A percentile compares a stretch with the other conserved stretches of the same genome.
phyloP scores from a whole-genome alignment of 2,797 vertebrate species.

The Sarcoramphus papa region DNA sequence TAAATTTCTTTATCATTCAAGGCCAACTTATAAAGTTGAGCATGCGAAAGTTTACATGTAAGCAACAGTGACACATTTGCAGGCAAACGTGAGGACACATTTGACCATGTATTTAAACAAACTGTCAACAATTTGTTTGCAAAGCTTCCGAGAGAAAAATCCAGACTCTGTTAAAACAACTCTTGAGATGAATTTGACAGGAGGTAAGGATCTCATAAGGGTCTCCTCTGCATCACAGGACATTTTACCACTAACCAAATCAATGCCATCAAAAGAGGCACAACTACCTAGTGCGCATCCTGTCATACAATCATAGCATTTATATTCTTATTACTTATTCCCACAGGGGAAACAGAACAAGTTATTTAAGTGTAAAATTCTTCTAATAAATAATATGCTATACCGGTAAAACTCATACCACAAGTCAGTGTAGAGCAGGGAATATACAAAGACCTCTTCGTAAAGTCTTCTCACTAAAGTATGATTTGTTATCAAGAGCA shows the following conservation, averaged over 20 bases:
- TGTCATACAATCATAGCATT: neutral
- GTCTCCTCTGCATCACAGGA: neutral
- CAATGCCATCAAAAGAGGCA: neutral
- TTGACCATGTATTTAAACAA: neutral
- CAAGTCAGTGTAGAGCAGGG: neutral
- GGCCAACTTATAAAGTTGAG: conserved; percentile 31
- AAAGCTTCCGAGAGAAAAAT: neutral
- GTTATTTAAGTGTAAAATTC: neutral
- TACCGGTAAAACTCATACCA: neutral
- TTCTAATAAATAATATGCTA: neutral
- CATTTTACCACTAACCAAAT: neutral
- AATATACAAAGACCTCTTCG: neutral
- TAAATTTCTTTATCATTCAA: neutral
- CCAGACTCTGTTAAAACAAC: neutral
- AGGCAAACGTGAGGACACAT: neutral
- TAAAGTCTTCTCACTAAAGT: neutral
- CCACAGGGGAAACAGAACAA: neutral
- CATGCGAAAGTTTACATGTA: neutral
- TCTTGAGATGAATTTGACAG: neutral
- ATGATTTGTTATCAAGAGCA: neutral
- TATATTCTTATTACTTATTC: neutral
- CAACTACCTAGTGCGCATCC: neutral
- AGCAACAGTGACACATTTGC: neutral
- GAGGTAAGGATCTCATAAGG: neutral
- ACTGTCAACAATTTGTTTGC: neutral